A percentile compares a stretch with the other conserved stretches of the same genome.
These are phyloP conservation scores for Pongo pygmaeus DNA, from an alignment of 2,113 vertebrate genomes.

Conservation along the genomic window DNA sequence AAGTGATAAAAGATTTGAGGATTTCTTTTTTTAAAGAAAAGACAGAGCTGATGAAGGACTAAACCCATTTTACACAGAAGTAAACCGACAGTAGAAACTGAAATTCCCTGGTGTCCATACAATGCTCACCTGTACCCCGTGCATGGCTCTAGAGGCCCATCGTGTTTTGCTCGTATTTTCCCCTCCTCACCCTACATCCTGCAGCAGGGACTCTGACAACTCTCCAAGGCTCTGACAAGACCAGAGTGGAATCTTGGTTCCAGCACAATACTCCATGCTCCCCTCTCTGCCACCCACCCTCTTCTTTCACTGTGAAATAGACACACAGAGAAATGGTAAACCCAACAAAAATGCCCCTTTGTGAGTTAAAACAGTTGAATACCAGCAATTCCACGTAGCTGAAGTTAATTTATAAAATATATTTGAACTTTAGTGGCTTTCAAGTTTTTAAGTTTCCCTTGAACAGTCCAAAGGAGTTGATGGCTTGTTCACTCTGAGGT, in stretches of 20 bases:
- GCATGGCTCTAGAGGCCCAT: not conserved
- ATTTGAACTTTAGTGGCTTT: not conserved
- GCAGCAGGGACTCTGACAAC: accelerated
- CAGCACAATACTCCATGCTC: not conserved
- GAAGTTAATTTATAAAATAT: not conserved
- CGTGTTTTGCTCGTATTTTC: accelerated
- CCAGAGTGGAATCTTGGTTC: not conserved
- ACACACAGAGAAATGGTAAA: not conserved
- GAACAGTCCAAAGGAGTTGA: not conserved
- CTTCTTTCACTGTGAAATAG: not conserved
- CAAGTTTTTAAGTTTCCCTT: not conserved
- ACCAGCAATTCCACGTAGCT: not conserved
- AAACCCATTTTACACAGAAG: conserved; percentile 30
- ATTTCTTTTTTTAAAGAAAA: conserved; percentile 47
- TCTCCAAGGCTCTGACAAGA: not conserved
- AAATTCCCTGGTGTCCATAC: not conserved
- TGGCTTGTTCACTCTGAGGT: not conserved
- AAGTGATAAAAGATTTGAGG: conserved; percentile 7
- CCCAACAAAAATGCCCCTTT: not conserved
- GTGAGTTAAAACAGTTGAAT: not conserved
- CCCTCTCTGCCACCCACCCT: not conserved
- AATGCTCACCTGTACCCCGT: not conserved
- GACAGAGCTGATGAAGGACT: not conserved
- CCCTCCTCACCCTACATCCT: not conserved
- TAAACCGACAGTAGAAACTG: not conserved